Evolutionary conservation across 2,888 invertebrate genomes (phyloP), one percentile per base, ranked within the genome.

Genomic region (Hololepta plana): DNA sequence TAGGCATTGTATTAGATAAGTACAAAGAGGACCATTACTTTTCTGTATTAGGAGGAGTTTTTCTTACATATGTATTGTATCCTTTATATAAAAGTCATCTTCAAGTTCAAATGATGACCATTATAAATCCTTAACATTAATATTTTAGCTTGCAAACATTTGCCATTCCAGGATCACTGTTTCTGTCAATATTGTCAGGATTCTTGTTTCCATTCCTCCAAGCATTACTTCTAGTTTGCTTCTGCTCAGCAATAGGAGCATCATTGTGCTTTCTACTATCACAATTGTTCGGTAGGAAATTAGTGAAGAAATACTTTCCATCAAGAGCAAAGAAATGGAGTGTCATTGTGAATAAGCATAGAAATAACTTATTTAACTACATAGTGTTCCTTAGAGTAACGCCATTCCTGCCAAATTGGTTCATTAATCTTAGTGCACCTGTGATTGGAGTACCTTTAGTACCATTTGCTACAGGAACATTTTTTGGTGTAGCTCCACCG

Each of bases 351-450:
- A 59, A 69, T 20, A 79, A 77, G 46, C 95, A 98, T 50, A 67
- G 71, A 35, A 74, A 84, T 40, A 77, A 93, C 52, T 60, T 99
- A 36, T 66, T 98, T 32, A 88, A 88, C 59, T 99, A 98, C 51
- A 87, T 99, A 42, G 68, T 99, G 46, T 98, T 99, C 55, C 63
- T 98, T 38, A 70, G 98, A 22, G 82, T 98, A 47, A 98, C 98
- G 13, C 98, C 98, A 27, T 76, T 98, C 48, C 61, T 98, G 42
- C 98, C 98, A 4, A 98, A 99, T 55, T 98, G 98, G 98, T 95
- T 98, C 53, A 95, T 95, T 38, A 95, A 95, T 57, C 67, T 98
- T 47, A 76, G 87, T 1, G 85, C 95, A 34, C 98, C 98, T 20
- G 84, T 99, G 17, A 81, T 98, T 43, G 90, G 91, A 40, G 95